Evolutionary conservation across 2,797 vertebrate genomes (phyloP).

Genomic region (Phylloscopus collybita): DNA sequence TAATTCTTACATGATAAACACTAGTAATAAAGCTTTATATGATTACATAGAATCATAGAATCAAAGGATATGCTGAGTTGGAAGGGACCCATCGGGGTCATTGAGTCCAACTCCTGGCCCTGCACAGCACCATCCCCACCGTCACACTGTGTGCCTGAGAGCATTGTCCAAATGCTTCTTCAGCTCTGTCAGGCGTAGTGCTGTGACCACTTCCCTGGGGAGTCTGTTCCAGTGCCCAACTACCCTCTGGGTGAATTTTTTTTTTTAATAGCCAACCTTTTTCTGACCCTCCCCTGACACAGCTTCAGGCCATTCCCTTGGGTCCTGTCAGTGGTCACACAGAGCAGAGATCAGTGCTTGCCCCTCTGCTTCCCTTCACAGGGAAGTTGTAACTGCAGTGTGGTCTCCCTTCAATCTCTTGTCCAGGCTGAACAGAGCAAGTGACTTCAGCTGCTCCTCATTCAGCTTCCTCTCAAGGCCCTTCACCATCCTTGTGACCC

Average conservation of each 20-base stretch:
- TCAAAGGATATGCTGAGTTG: background rate
- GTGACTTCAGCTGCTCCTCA: rapidly evolving
- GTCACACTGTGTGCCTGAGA: too few species aligned
- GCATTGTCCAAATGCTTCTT: background rate
- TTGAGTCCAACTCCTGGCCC: too few species aligned
- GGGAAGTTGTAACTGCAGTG: too few species aligned
- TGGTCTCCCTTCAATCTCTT: background rate
- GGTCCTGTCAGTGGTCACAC: background rate
- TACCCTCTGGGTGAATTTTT: background rate
- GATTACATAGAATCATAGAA: background rate
- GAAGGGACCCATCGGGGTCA: background rate
- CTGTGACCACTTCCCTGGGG: background rate
- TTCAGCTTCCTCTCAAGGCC: background rate
- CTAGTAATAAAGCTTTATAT: background rate
- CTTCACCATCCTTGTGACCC: background rate
- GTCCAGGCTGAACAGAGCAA: background rate
- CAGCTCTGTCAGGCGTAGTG: background rate
- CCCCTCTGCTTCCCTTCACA: too few species aligned
- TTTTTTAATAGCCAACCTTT: background rate
- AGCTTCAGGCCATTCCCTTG: rapidly evolving
- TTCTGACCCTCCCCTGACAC: too few species aligned
- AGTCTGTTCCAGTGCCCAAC: background rate
- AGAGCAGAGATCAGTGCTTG: too few species aligned
- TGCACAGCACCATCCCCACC: background rate
- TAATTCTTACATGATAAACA: background rate